phyloP scores from a whole-genome alignment of 2,797 vertebrate genomes.

The Cirrhinus molitorella region DNA sequence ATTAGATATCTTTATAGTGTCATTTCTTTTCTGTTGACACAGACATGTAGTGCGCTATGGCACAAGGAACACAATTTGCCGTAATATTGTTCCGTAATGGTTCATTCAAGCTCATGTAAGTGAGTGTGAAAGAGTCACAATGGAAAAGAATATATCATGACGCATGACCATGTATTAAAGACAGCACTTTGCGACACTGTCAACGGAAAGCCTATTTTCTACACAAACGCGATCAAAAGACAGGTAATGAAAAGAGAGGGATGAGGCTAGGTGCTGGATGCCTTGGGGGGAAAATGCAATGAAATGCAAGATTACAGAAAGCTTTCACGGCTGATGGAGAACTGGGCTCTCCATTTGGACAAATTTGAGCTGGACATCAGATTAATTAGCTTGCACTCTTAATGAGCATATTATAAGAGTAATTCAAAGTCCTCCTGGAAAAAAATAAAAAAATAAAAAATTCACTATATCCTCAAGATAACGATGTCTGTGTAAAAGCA shows the following conservation, averaged over 20 bases:
- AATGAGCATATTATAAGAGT: conserved; percentile 45
- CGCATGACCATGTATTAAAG: conserved; percentile 29
- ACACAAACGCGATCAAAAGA: conserved; percentile 27
- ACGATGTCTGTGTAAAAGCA: conserved; percentile 15
- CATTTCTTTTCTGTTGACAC: conserved; percentile 44
- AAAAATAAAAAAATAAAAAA: not conserved
- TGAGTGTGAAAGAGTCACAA: conserved; percentile 39
- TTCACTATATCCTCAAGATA: conserved; percentile 38
- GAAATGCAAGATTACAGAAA: conserved; percentile 39
- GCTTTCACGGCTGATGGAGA: conserved; percentile 20
- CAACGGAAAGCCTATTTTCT: conserved; percentile 26
- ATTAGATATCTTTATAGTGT: conserved; percentile 41
- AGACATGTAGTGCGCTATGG: conserved; percentile 9
- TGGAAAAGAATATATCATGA: conserved; percentile 8
- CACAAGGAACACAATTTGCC: conserved; percentile 29
- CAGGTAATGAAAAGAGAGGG: conserved; percentile 8
- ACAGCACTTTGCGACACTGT: conserved; percentile 34
- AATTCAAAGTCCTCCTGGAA: conserved; percentile 30
- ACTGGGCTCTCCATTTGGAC: conserved; percentile 39
- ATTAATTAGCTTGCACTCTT: conserved; percentile 57
- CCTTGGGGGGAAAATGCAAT: not conserved
- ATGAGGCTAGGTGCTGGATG: not conserved
- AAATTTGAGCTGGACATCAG: conserved; percentile 41
- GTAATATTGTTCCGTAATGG: conserved; percentile 30
- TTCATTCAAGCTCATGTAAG: conserved; percentile 27